Percentiles rank a stretch among this genome's conserved stretches.
Evolutionary conservation across 2,113 vertebrate species (phyloP).

Genomic region (Chlamydotis undulata): DNA sequence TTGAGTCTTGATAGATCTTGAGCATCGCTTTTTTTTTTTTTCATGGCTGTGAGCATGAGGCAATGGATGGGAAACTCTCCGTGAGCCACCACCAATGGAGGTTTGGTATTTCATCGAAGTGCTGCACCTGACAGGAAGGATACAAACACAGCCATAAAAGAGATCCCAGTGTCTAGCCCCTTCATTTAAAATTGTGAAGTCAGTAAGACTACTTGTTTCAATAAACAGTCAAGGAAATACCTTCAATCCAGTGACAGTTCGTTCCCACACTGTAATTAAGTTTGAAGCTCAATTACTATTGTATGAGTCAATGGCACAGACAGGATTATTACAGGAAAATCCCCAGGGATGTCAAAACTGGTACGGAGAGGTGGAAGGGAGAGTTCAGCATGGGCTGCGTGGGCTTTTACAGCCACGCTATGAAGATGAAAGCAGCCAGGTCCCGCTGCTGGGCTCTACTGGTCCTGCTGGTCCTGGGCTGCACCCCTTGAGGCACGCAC

Average conservation of each 20-base stretch:
- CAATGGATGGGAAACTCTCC: not conserved
- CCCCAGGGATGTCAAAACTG: not conserved
- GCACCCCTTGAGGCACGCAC: rapidly evolving
- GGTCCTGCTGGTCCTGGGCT: not conserved
- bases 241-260: conserved; percentile 4
- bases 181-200: not conserved
- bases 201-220: conserved; percentile 17
- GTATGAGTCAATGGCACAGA: not conserved
- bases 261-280: conserved; percentile 45
- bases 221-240: conserved; percentile 37
- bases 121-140: not conserved
- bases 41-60: not conserved
- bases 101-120: not conserved
- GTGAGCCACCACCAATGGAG: not conserved
- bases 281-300: conserved; percentile 48
- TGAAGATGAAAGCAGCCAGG: not conserved
- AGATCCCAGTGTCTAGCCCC: not conserved
- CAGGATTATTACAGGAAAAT: conserved; percentile 11
- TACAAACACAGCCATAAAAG: not conserved
- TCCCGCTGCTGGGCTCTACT: not conserved
- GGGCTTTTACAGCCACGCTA: not conserved
- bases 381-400: rapidly evolving
- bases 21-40: not conserved
- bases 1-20: not conserved
- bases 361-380: not conserved